These are phyloP conservation scores for Polypedilum pembai DNA, from an alignment of 1,140 invertebrate genomes.

Conservation along the genomic window DNA sequence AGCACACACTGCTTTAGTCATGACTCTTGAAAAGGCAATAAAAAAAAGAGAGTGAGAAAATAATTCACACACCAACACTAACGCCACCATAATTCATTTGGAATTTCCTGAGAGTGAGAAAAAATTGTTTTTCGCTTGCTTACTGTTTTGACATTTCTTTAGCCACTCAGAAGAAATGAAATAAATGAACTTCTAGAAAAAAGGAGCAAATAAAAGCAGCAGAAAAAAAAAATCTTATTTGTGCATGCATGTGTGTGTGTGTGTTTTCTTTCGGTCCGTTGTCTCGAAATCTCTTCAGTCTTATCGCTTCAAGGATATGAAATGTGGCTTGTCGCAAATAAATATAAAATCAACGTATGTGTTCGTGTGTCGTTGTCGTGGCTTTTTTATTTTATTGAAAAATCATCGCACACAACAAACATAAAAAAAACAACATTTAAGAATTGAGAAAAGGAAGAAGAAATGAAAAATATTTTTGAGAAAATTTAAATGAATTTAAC, in stretches of 20 bases:
- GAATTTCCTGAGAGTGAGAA: too few species aligned
- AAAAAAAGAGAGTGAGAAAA: too few species aligned
- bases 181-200: not conserved
- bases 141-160: too few species aligned
- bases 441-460: too few species aligned
- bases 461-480: too few species aligned
- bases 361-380: not conserved
- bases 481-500: too few species aligned
- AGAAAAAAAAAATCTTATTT: not conserved
- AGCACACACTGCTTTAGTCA: too few species aligned
- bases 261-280: not conserved
- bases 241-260: too few species aligned
- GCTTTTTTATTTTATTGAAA: constrained; percentile 14
- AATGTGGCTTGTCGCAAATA: not conserved
- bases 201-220: not conserved
- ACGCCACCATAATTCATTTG: too few species aligned
- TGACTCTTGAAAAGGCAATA: too few species aligned
- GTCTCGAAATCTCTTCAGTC: not conserved
- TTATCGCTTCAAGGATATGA: not conserved
- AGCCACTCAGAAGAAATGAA: not conserved
- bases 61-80: too few species aligned
- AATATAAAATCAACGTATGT: not conserved
- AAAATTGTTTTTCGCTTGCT: too few species aligned
- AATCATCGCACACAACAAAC: not conserved
- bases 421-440: not conserved